Conservation (phyloP, 2,888 invertebrate species). For the Drosophila pullipes region DNA sequence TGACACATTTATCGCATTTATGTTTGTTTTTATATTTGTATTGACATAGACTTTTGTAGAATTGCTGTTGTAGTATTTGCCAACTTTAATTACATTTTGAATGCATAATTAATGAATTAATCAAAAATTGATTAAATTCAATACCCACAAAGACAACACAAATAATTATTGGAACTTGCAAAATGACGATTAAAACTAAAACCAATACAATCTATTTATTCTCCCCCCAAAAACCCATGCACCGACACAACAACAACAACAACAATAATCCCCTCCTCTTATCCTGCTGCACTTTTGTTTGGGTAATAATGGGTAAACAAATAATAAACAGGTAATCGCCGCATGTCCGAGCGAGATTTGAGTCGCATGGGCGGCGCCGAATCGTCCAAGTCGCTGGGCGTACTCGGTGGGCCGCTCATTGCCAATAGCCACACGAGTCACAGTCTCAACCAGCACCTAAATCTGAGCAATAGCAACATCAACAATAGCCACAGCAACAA, state of each 20-base stretch:
- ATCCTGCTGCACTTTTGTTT: slow-evolving; percentile 24
- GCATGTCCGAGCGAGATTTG: slow-evolving; percentile 96
- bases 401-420: slow-evolving; percentile 84
- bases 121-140: slow-evolving; percentile 44
- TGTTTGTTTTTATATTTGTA: slow-evolving; percentile 3
- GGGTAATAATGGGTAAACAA: slow-evolving; percentile 28
- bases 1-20: slow-evolving; percentile 13
- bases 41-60: slow-evolving; percentile 7
- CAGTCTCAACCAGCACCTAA: slow-evolving; percentile 66
- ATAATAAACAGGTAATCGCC: slow-evolving; percentile 88
- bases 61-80: slow-evolving; percentile 30
- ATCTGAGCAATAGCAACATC: slow-evolving; percentile 62
- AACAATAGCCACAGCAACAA: slow-evolving; percentile 81
- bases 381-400: slow-evolving; percentile 86
- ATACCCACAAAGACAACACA: slow-evolving; percentile 10
- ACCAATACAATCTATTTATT: slow-evolving; percentile 36
- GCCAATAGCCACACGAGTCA: slow-evolving; percentile 84
- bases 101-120: slow-evolving; percentile 59
- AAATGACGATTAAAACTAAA: slow-evolving; percentile 45
- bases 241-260: slow-evolving; percentile 6
- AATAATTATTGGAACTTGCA: slow-evolving; percentile 28
- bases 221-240: slow-evolving; percentile 7
- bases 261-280: neutral
- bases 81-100: slow-evolving; percentile 51
- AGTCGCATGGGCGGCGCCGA: slow-evolving; percentile 89